A percentile compares a stretch with the other conserved stretches of the same genome.
These are phyloP conservation scores for Amphiprion ocellaris DNA, from an alignment of 2,113 vertebrate genomes.

Conservation along the genomic window DNA sequence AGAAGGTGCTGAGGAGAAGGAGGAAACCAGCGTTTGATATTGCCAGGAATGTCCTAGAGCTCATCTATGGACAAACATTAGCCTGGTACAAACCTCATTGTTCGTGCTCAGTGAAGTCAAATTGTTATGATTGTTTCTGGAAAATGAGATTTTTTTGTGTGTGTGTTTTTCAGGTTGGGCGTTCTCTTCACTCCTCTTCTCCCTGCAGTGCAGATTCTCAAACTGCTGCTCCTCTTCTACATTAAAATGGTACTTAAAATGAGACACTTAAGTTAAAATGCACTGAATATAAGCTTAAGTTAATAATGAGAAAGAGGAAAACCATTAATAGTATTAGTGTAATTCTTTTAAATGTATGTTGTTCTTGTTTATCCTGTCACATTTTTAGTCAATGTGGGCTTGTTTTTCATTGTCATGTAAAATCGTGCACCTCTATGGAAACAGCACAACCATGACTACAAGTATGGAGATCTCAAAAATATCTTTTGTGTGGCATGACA, in stretches of 20 bases:
- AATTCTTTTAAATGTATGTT: too few relatives aligned
- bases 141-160: neutral
- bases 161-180: constrained; percentile 87
- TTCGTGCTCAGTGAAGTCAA: neutral
- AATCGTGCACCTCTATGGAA: too few relatives aligned
- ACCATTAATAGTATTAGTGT: too few relatives aligned
- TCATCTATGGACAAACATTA: constrained; percentile 95
- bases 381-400: too few relatives aligned
- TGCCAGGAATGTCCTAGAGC: constrained; percentile 90
- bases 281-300: neutral
- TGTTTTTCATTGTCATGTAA: too few relatives aligned
- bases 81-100: constrained; percentile 86
- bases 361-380: neutral
- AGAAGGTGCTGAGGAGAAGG: constrained; percentile 83
- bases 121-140: neutral
- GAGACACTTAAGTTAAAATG: neutral
- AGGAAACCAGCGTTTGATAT: constrained; percentile 94
- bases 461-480: too few relatives aligned
- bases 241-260: constrained; percentile 91
- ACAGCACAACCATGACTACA: too few relatives aligned
- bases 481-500: too few relatives aligned
- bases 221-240: constrained; percentile 92
- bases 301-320: too few relatives aligned
- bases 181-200: constrained; percentile 90
- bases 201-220: constrained; percentile 88